Evolutionary conservation across 2,888 invertebrate genomes (phyloP).

Genomic region (Nephrotoma flavescens): DNA sequence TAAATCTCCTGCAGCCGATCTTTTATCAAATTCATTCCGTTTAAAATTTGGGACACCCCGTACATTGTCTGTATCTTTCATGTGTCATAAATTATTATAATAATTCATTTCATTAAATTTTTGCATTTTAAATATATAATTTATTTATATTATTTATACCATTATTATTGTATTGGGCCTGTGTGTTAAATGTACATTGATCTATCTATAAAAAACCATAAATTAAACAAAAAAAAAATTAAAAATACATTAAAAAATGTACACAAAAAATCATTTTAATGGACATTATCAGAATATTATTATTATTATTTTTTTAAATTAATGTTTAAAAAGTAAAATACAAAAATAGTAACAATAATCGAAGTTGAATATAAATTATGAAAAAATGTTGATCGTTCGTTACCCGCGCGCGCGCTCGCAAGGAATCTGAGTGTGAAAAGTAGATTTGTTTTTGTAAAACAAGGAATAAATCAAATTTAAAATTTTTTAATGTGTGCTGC

Average conservation of each 20-base stretch:
- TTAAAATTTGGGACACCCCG: no score
- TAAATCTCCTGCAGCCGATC: no score
- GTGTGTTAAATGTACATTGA: neutral
- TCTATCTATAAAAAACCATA: neutral
- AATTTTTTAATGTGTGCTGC: neutral
- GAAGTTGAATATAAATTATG: neutral
- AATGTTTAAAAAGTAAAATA: neutral
- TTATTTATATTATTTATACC: neutral
- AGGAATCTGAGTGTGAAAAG: neutral
- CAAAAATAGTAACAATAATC: neutral
- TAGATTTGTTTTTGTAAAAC: neutral
- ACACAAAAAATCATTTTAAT: neutral
- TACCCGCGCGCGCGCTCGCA: neutral
- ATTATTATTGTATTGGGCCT: neutral
- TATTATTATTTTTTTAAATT: neutral
- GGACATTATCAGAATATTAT: neutral
- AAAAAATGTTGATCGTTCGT: neutral
- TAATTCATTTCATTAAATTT: neutral
- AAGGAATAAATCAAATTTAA: neutral
- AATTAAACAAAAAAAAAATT: neutral
- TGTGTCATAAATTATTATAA: neutral
- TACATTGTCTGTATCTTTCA: neutral
- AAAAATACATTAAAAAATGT: neutral
- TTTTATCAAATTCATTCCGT: no score
- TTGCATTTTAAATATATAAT: neutral